These are phyloP conservation scores for Volucella bombylans DNA, from an alignment of 2,888 invertebrate species.

Conservation along the genomic window DNA sequence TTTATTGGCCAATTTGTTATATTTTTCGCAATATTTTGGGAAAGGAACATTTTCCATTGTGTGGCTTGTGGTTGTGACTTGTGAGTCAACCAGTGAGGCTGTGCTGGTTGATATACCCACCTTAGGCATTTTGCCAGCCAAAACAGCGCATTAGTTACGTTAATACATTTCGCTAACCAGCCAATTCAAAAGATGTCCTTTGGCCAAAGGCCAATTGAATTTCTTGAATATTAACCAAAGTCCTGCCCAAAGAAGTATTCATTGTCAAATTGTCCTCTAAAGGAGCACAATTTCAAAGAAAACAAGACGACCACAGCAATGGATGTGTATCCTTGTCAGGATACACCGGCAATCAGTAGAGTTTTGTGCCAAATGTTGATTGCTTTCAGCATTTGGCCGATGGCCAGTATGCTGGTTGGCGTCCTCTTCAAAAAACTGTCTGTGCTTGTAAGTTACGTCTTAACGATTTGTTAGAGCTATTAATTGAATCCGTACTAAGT, in stretches of 20 bases:
- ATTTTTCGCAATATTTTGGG: slow-evolving; percentile 62
- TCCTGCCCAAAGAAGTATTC: slow-evolving; percentile 54
- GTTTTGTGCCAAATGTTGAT: slow-evolving; percentile 53
- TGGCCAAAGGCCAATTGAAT: slow-evolving; percentile 65
- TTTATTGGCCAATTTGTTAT: slow-evolving; percentile 72
- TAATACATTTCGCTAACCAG: slow-evolving; percentile 34
- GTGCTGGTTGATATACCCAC: background rate
- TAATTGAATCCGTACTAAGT: slow-evolving; percentile 29
- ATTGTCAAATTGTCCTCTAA: slow-evolving; percentile 53
- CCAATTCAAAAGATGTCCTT: slow-evolving; percentile 51
- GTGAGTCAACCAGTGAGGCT: slow-evolving; percentile 58
- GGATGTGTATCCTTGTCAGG: slow-evolving; percentile 20
- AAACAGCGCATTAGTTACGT: slow-evolving; percentile 62
- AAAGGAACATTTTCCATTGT: slow-evolving; percentile 38
- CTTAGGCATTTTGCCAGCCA: slow-evolving; percentile 58
- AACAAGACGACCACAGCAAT: slow-evolving; percentile 7
- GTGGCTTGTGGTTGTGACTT: background rate
- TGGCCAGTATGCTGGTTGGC: slow-evolving; percentile 48
- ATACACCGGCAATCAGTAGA: slow-evolving; percentile 44
- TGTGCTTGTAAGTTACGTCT: slow-evolving; percentile 47
- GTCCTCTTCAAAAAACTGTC: slow-evolving; percentile 54
- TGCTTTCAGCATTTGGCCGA: slow-evolving; percentile 28
- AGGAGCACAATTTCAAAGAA: slow-evolving; percentile 52
- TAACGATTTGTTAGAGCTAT: slow-evolving; percentile 52
- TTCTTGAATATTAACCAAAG: slow-evolving; percentile 57